A percentile compares a stretch with the other conserved stretches of the same genome.
Evolutionary conservation across 2,797 vertebrate genomes (phyloP).

Genomic region (Garrulus glandarius): DNA sequence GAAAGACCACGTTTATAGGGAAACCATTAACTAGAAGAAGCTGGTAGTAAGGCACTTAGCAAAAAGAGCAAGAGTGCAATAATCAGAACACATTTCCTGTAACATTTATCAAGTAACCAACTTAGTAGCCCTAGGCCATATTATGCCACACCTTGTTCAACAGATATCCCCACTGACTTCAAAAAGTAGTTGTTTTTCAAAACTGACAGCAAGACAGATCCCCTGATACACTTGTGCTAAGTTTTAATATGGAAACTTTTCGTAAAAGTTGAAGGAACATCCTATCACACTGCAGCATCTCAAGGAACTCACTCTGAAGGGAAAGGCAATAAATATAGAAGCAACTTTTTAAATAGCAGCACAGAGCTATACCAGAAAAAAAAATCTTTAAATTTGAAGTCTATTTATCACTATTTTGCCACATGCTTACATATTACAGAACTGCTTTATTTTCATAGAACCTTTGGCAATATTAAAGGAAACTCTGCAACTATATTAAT

Average conservation of each 20-base stretch:
- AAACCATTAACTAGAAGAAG: not conserved
- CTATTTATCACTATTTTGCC: not conserved
- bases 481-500: not conserved
- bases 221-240: not conserved
- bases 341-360: not conserved
- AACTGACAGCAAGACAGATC: not conserved
- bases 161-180: not conserved
- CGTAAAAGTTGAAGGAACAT: not conserved
- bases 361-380: not conserved
- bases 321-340: not conserved
- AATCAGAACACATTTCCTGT: not conserved
- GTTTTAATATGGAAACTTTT: not conserved
- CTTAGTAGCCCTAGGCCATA: not conserved
- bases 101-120: not conserved
- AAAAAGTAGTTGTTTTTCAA: not conserved
- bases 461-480: not conserved
- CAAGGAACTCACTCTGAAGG: not conserved
- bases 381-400: not conserved
- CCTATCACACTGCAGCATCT: not conserved
- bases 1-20: not conserved
- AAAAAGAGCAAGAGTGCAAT: not conserved
- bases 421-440: not conserved
- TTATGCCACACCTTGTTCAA: not conserved
- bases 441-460: not conserved
- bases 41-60: not conserved